Evolutionary conservation across 2,888 invertebrate genomes (phyloP).

Genomic region (Petrolisthes cinctipes): DNA sequence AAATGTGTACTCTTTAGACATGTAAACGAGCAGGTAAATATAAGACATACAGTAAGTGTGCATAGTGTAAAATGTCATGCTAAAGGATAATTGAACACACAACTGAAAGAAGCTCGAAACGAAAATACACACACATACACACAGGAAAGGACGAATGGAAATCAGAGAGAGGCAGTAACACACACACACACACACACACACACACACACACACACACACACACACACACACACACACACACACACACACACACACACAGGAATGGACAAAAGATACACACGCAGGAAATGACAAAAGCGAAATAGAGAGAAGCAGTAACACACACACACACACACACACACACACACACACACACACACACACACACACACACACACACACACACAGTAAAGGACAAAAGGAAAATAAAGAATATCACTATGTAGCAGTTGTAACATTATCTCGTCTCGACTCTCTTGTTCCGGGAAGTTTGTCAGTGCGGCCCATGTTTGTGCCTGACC

Average conservation of each 20-base stretch:
- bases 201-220: constrained; percentile 1
- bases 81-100: too few relatives aligned
- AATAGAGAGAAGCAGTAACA: background rate
- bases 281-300: background rate
- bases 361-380: background rate
- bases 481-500: too few relatives aligned
- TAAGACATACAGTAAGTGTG: too few relatives aligned
- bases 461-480: too few relatives aligned
- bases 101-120: too few relatives aligned
- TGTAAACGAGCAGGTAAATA: too few relatives aligned
- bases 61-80: too few relatives aligned
- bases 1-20: too few relatives aligned
- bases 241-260: background rate
- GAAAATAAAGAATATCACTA: background rate
- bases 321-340: background rate
- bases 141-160: background rate
- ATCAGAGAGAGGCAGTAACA: background rate
- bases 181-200: constrained; percentile 1
- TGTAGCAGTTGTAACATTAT: too few relatives aligned
- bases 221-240: constrained; percentile 1
- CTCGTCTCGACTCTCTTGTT: too few relatives aligned
- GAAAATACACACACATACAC: background rate
- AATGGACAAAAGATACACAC: background rate
- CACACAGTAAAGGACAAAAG: background rate
- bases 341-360: background rate